These are phyloP conservation scores for Esperia sulphurella DNA, from an alignment of 2,888 invertebrate species.

Conservation along the genomic window DNA sequence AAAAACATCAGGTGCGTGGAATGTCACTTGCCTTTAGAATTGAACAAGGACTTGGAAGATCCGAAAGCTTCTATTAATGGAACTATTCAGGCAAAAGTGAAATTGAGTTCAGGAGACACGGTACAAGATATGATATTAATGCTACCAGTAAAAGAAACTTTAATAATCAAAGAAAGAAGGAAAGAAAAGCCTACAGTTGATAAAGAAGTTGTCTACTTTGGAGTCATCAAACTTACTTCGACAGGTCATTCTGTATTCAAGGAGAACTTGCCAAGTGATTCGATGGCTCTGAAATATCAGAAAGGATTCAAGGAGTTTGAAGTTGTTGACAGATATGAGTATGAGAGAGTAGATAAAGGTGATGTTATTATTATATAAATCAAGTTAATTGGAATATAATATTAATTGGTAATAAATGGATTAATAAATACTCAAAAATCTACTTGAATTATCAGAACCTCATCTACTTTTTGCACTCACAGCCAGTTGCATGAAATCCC, in stretches of 20 bases:
- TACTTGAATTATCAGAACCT: too few species aligned
- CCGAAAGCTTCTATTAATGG: slow-evolving; percentile 38
- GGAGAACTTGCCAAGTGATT: slow-evolving; percentile 44
- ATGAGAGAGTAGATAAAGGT: slow-evolving; percentile 35
- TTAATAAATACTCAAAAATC: too few species aligned
- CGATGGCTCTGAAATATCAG: slow-evolving; percentile 64
- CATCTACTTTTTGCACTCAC: too few species aligned
- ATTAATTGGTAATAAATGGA: background rate
- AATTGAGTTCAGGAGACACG: slow-evolving; percentile 32
- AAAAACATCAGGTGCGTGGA: slow-evolving; percentile 69
- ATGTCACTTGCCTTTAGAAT: slow-evolving; percentile 63
- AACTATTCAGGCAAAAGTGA: slow-evolving; percentile 66
- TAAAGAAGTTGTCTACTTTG: slow-evolving; percentile 54
- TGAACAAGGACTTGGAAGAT: slow-evolving; percentile 17
- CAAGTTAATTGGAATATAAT: background rate
- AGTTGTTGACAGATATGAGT: slow-evolving; percentile 28
- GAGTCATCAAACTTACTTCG: slow-evolving; percentile 51
- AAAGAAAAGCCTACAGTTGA: slow-evolving; percentile 27
- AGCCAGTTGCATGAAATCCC: background rate
- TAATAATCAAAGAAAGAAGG: slow-evolving; percentile 56
- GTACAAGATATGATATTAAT: slow-evolving; percentile 53
- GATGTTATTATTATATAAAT: slow-evolving; percentile 49
- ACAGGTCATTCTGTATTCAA: slow-evolving; percentile 53
- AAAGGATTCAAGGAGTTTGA: slow-evolving; percentile 53
- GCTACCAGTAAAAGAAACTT: slow-evolving; percentile 53